Evolutionary conservation across 2,888 invertebrate species (phyloP).

Genomic region (Pandemis heparana): DNA sequence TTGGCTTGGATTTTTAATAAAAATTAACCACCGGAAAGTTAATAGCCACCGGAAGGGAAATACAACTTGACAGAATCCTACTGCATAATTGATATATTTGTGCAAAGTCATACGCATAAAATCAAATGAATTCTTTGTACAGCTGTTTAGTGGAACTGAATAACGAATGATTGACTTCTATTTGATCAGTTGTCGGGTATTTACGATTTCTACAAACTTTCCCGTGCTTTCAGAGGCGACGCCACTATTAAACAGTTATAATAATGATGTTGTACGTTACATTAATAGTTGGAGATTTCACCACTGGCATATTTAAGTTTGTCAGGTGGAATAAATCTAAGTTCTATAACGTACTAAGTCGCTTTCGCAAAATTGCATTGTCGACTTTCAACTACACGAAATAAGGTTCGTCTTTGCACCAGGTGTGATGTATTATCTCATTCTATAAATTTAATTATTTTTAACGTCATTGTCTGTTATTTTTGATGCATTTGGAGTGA

Average conservation of each 20-base stretch:
- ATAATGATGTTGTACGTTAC: background rate
- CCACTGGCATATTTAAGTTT: slow-evolving; percentile 6
- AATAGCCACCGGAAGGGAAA: no score
- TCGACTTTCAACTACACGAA: background rate
- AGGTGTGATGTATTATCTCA: background rate
- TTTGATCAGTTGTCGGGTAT: slow-evolving; percentile 19
- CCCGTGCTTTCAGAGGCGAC: background rate
- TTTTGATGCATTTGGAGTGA: slow-evolving; percentile 14
- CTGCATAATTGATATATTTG: background rate
- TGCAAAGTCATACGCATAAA: background rate
- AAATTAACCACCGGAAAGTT: no score
- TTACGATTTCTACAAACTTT: slow-evolving; percentile 12
- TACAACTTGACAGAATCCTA: no score
- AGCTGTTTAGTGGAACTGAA: slow-evolving; percentile 7
- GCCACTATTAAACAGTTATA: background rate
- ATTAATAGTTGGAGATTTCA: background rate
- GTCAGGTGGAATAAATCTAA: background rate
- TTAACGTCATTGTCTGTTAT: slow-evolving; percentile 2
- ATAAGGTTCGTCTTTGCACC: background rate
- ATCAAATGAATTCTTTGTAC: background rate
- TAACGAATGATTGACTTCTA: slow-evolving; percentile 8
- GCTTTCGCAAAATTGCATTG: background rate
- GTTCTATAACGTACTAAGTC: background rate
- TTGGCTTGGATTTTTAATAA: no score
- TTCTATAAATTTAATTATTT: background rate